Evolutionary conservation across 2,113 vertebrate species (phyloP), one percentile per base, ranked within the genome.

Genomic region (Litocranius walleri): DNA sequence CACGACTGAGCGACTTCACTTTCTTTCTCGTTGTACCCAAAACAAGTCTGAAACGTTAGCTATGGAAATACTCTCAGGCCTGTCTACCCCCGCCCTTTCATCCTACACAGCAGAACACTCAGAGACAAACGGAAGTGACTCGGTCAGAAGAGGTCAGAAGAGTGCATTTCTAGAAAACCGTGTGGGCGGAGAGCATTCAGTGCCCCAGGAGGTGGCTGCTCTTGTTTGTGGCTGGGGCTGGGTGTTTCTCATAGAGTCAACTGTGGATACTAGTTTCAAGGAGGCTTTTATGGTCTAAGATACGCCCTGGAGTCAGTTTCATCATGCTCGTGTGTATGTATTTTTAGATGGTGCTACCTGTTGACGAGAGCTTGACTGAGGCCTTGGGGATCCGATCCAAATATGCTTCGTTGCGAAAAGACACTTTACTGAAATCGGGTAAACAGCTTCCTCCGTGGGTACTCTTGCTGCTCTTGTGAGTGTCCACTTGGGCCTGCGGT

Each of bases 311-410:
- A 15, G 15, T 93, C 82, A 29, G 52, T 48, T 52, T 86, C 50
- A 64, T 91, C 92, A 30, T 77, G 57, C 27, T 87, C 61, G 16
- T 82, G 94, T 86, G 5, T 87, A 33, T 61, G 1, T 80, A 52
- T 97, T 78, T 36, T 97, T 96, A 99, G 99, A 99, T 99, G 74
- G 98, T 99, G 86, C 99, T 99, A 90, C 98, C 99, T 0, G 99
- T 99, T 15, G 99, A 99, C 80, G 99, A 99, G 98, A 99, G 99
- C 98, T 99, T 99, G 98, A 99, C 99, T 0, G 99, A 99, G 98
- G 99, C 99, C 1, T 98, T 99, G 99, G 99, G 99, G 98, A 99
- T 99, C 94, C 98, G 99, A 96, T 99, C 99, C 95, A 99, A 99
- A 98, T 99, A 99, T 3, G 99, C 99, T 92, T 99, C 99, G 0